A percentile compares a stretch with the other conserved stretches of the same genome.
phyloP scores from a whole-genome alignment of 2,113 vertebrate species.

The Hoplias malabaricus region DNA sequence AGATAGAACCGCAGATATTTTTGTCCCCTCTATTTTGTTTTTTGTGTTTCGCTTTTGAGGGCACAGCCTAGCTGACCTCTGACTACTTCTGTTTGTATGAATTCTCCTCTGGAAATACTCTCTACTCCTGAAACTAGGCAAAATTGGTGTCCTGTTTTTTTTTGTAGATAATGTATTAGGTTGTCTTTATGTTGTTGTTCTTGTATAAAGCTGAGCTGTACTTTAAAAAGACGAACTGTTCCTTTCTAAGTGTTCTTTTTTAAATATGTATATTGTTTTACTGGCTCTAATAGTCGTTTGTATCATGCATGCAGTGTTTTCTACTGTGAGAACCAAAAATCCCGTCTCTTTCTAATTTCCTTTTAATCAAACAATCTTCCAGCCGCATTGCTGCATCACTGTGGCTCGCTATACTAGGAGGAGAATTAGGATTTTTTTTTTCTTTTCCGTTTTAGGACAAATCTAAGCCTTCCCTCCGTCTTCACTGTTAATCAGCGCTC shows the following conservation, averaged over 20 bases:
- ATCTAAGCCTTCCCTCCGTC: neutral
- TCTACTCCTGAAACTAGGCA: neutral
- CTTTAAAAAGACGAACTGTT: constrained; percentile 5
- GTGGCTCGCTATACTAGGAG: neutral
- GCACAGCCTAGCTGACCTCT: neutral
- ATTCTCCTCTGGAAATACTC: constrained; percentile 12
- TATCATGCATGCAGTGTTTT: constrained; percentile 49
- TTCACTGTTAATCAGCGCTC: constrained; percentile 27
- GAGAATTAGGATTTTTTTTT: neutral
- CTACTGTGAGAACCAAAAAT: constrained; percentile 50
- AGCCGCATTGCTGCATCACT: neutral
- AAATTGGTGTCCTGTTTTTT: neutral
- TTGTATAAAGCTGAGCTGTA: constrained; percentile 28
- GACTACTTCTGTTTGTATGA: neutral
- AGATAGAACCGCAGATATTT: constrained; percentile 73
- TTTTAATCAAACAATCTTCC: constrained; percentile 25
- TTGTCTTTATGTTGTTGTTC: neutral
- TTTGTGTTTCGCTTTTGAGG: neutral
- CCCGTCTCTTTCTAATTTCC: neutral
- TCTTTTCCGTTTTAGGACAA: neutral
- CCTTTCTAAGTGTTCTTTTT: constrained; percentile 31
- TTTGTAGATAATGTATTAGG: constrained; percentile 27
- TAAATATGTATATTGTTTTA: constrained; percentile 37
- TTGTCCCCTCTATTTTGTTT: neutral
- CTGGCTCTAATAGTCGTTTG: constrained; percentile 19